phyloP scores from a whole-genome alignment of 2,797 vertebrate genomes.

The Leptoclinus maculatus region DNA sequence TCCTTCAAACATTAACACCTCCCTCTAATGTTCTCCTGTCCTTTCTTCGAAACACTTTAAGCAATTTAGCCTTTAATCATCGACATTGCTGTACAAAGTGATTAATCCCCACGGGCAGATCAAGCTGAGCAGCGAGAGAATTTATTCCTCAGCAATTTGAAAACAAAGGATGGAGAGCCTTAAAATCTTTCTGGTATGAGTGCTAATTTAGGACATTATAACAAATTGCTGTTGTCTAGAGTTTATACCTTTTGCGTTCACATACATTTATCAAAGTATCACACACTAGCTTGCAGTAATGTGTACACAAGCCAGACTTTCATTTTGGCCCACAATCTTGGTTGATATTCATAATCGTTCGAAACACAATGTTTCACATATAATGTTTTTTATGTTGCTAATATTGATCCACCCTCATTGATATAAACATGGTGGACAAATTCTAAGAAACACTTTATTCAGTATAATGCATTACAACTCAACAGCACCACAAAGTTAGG shows the following conservation, averaged over 20 bases:
- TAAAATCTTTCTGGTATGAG: conserved; percentile 46
- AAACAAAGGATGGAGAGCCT: conserved; percentile 38
- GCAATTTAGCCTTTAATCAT: conserved; percentile 64
- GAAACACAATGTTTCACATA: neutral
- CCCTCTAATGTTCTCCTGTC: conserved; percentile 46
- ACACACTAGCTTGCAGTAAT: neutral
- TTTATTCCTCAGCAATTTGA: conserved; percentile 45
- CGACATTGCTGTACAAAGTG: conserved; percentile 54
- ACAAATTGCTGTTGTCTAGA: conserved; percentile 33
- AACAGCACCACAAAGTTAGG: neutral
- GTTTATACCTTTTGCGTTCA: conserved; percentile 29
- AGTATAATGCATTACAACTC: neutral
- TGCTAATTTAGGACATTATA: conserved; percentile 52
- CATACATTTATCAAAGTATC: conserved; percentile 22
- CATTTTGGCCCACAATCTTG: conserved; percentile 1
- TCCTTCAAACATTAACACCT: conserved; percentile 56
- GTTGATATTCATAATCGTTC: neutral
- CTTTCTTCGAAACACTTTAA: conserved; percentile 49
- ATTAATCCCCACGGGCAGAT: conserved; percentile 57
- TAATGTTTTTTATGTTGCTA: neutral
- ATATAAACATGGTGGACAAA: neutral
- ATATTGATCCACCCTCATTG: neutral
- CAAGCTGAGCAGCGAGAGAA: conserved; percentile 40
- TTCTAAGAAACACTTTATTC: neutral
- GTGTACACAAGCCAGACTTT: neutral